Percentiles rank a stretch among this genome's conserved stretches.
Evolutionary conservation across 2,888 invertebrate species (phyloP).

Genomic region (Nymphalis polychloros): DNA sequence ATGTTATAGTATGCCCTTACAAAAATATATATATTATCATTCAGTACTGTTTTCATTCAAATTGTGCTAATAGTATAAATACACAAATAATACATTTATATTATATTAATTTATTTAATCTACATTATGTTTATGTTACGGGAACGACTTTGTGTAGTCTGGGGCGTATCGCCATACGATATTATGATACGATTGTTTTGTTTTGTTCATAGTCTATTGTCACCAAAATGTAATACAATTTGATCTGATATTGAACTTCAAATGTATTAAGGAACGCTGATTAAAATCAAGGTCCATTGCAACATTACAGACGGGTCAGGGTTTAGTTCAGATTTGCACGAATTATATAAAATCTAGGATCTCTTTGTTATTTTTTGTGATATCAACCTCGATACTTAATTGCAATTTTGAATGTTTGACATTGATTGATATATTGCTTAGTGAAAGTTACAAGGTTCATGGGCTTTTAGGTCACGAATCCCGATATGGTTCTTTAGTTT

Average conservation of each 20-base stretch:
- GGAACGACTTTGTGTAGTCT: no score
- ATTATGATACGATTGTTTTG: no score
- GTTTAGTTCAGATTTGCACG: conserved; percentile 48
- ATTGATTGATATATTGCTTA: conserved; percentile 35
- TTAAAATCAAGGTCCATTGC: conserved; percentile 57
- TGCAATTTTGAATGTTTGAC: conserved; percentile 29
- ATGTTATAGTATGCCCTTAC: no score
- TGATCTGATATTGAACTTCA: conserved; percentile 63
- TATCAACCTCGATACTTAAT: conserved; percentile 43
- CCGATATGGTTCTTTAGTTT: conserved; percentile 23
- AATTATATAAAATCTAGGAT: conserved; percentile 50
- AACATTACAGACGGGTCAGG: conserved; percentile 59
- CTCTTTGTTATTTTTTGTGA: conserved; percentile 32
- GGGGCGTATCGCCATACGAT: no score
- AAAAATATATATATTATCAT: no score
- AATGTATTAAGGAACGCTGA: conserved; percentile 37
- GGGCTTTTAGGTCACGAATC: conserved; percentile 30
- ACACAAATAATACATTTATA: no score
- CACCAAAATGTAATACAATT: conserved; percentile 28
- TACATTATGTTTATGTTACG: no score
- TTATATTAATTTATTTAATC: no score
- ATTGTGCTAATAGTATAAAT: no score
- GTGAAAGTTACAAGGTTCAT: conserved; percentile 32
- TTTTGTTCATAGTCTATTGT: conserved; percentile 14
- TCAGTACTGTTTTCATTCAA: no score